These are phyloP conservation scores for Idris sp. DNA, from an alignment of 1,140 invertebrate species.

Conservation along the genomic window DNA sequence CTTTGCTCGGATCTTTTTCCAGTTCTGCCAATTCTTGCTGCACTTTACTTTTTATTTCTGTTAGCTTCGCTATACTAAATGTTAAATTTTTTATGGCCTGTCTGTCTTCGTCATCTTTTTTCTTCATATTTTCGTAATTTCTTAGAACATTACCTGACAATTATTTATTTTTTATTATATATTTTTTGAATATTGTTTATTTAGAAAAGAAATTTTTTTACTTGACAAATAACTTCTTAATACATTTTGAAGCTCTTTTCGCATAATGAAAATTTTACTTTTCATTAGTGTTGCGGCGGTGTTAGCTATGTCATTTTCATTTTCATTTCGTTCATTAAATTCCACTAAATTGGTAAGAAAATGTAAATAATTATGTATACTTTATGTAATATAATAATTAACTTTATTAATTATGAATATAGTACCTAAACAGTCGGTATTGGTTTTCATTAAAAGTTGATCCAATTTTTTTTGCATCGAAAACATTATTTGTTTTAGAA, in stretches of 20 bases:
- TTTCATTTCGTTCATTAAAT: slow-evolving; percentile 55
- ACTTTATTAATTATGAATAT: too few species aligned
- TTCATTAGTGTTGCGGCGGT: slow-evolving; percentile 45
- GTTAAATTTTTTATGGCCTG: slow-evolving; percentile 63
- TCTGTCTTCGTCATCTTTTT: slow-evolving; percentile 65
- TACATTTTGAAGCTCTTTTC: slow-evolving; percentile 51
- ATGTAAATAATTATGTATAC: too few species aligned
- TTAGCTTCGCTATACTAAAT: slow-evolving; percentile 47
- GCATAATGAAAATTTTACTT: slow-evolving; percentile 45
- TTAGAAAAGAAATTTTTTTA: slow-evolving; percentile 27
- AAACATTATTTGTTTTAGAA: too few species aligned
- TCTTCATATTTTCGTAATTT: slow-evolving; percentile 63
- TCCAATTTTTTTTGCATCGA: too few species aligned
- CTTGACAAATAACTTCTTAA: slow-evolving; percentile 65
- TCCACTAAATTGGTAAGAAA: slow-evolving; percentile 53
- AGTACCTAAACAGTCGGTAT: too few species aligned
- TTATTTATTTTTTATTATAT: too few species aligned
- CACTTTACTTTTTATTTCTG: slow-evolving; percentile 63
- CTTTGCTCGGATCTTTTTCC: slow-evolving; percentile 22
- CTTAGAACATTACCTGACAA: slow-evolving; percentile 36
- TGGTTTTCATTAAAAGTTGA: too few species aligned
- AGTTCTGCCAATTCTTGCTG: slow-evolving; percentile 61
- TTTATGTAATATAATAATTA: too few species aligned
- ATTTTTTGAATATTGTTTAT: too few species aligned
- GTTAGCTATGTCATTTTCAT: slow-evolving; percentile 53